phyloP scores from a whole-genome alignment of 2,797 vertebrate genomes.

The Myotis planiceps region DNA sequence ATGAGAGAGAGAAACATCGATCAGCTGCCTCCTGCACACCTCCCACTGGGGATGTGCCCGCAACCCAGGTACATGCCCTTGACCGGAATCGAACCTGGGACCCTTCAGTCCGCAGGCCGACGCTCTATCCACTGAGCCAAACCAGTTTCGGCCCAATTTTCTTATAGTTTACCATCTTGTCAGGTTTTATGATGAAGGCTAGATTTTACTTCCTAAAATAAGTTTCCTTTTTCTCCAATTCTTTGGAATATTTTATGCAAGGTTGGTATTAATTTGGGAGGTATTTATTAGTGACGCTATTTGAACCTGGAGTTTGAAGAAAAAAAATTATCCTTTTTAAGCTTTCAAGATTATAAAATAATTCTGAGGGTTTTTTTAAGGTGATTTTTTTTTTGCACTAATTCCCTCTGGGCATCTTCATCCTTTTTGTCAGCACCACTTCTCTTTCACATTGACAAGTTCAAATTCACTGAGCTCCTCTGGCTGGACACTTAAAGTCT shows the following conservation, averaged over 20 bases:
- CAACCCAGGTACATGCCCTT: no score
- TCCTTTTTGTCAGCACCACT: neutral
- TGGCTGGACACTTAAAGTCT: neutral
- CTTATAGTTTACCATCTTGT: neutral
- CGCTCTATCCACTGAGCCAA: no score
- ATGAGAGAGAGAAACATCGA: no score
- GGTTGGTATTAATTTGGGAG: neutral
- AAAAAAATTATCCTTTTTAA: neutral
- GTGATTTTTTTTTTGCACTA: neutral
- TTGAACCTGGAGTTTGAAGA: neutral
- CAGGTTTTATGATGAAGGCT: neutral
- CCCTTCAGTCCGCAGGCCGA: no score
- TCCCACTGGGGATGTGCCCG: no score
- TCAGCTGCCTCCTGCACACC: no score
- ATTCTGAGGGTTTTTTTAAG: no score
- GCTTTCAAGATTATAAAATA: no score
- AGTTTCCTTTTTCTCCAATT: neutral
- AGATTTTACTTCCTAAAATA: neutral
- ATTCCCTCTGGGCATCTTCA: no score
- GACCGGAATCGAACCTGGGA: no score
- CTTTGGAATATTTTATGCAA: neutral
- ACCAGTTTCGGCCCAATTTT: no score
- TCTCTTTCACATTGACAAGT: neutral
- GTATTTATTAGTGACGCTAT: neutral
- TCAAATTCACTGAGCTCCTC: neutral